phyloP scores from a whole-genome alignment of 2,113 vertebrate genomes.

The Rynchops niger region DNA sequence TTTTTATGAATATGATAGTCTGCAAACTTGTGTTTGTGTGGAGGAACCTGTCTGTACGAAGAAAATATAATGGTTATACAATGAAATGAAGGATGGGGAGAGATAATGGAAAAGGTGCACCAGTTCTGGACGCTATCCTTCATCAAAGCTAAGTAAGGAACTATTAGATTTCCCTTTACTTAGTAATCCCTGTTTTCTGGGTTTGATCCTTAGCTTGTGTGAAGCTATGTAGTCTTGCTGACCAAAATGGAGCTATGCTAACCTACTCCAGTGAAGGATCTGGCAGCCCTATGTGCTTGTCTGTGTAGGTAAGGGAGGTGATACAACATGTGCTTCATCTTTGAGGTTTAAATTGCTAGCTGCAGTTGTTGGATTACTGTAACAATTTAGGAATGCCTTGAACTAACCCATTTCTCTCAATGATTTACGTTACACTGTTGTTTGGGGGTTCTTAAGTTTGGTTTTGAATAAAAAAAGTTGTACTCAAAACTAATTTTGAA shows the following conservation, averaged over 20 bases:
- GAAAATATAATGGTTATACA: background rate
- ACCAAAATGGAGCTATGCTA: background rate
- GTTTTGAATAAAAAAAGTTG: background rate
- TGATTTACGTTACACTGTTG: background rate
- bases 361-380: background rate
- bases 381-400: background rate
- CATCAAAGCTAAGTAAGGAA: background rate
- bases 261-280: background rate
- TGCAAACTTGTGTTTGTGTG: background rate
- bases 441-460: background rate
- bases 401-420: background rate
- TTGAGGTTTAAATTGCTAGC: background rate
- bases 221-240: background rate
- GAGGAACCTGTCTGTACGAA: background rate
- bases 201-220: background rate
- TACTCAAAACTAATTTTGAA: background rate
- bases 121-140: background rate
- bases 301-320: background rate
- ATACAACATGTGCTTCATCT: background rate
- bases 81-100: background rate
- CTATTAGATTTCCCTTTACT: background rate
- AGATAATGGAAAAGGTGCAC: rapidly evolving
- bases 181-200: background rate
- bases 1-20: background rate
- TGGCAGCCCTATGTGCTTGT: rapidly evolving